Base-by-base conservation (phyloP, 2,888 invertebrate genomes). In the Ochropacha duplaris region DNA sequence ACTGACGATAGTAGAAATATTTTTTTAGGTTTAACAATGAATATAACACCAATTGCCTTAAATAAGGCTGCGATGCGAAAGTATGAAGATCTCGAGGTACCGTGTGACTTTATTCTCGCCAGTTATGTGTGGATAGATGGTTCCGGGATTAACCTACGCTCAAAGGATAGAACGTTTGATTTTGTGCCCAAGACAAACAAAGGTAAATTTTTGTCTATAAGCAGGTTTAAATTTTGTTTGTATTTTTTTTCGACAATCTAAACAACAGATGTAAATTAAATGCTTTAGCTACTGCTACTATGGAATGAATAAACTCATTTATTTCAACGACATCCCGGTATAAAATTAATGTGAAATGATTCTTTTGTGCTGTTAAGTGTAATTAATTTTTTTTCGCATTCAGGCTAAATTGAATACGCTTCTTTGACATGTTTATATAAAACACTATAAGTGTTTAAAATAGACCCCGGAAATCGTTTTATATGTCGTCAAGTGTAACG, bases 101-200 rank as follows among this genome's bases (percentile, higher is more conserved):
- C 94, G 0, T 94, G 94, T 61, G 93, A 94, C 54, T 85, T 92
- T 9, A 84, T 94, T 8, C 94, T 95, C 59, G 95, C 94, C 16
- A 94, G 94, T 55, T 97, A 96, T 77, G 90, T 96, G 0, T 97
- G 96, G 96, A 94, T 97, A 59, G 97, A 97, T 71, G 96, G 96
- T 4, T 94, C 94, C 0, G 96, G 96, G 0, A 95, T 96, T 73
- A 90, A 95, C 71, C 68, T 96, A 12, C 92, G 97, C 22, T 92
- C 94, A 44, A 96, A 96, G 79, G 95, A 96, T 54, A 93, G 95
- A 62, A 95, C 96, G 0, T 86, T 96, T 28, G 94, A 95, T 75
- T 95, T 94, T 70, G 86, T 94, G 4, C 96, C 96, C 2, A 94
- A 93, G 69, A 75, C 83, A 11, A 83, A 94, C 52, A 91, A 89